Evolutionary conservation across 2,113 vertebrate species (phyloP), one percentile per base, ranked within the genome.

Genomic region (Plestiodon gilberti): DNA sequence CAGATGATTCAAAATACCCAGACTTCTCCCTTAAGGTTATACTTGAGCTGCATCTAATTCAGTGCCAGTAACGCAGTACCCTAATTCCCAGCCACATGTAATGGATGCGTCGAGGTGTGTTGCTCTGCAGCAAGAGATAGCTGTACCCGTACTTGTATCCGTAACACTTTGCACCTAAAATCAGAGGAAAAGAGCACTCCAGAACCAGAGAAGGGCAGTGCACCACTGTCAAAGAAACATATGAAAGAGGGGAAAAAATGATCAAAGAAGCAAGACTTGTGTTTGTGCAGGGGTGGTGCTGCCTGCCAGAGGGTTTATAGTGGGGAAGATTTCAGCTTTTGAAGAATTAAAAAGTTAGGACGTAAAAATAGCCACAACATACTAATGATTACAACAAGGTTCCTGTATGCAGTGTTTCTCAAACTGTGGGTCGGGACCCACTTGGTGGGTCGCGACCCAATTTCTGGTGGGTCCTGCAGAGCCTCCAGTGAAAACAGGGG

Each of bases 1-100:
- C n/a, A 57, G 67, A 13, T 71, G 48, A 59, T 71, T 38, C 2
- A 17, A 82, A 82, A 59, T 57, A 84, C 90, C 65, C 69, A 83
- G 20, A 4, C 75, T 4, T 85, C 89, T 65, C 89, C 89, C 77
- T 90, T 43, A 13, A 14, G 0, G 11, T 13, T n/a, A 1, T 3
- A 28, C 6, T 23, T 6, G 33, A 73, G 33, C 14, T 25, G 22
- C n/a, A 30, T 15, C 14, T 52, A 43, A 25, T 33, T 11, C 30
- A 52, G 10, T 28, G 43, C 81, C n/a, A 57, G 48, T 3, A 55
- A 4, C 18, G 23, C 10, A 48, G 20, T 52, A 52, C 33, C 61
- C 13, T 1, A 20, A 17, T 55, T 25, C 10, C 30, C 18, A 4
- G 14, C 69, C 43, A 10, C 15, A 4, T 6, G 23, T 57, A 30